These are phyloP conservation scores for Buphagus erythrorhynchus DNA, from an alignment of 2,797 vertebrate genomes.

Conservation along the genomic window DNA sequence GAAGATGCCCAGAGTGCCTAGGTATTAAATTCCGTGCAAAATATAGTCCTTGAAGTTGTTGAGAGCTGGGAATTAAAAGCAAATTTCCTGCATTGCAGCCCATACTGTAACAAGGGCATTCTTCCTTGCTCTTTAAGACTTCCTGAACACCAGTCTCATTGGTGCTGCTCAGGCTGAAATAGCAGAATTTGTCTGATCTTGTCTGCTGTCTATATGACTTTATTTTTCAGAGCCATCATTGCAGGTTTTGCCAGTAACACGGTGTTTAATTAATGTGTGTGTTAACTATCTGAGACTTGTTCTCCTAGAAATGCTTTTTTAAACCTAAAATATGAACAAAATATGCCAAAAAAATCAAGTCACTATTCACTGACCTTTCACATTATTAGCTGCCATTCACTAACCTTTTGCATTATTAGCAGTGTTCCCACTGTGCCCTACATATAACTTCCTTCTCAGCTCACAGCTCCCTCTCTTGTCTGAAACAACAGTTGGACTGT, in stretches of 20 bases:
- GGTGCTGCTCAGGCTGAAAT: background rate
- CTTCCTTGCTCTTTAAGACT: background rate
- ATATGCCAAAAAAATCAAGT: constrained; percentile 5
- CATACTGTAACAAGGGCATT: background rate
- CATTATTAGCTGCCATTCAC: constrained; percentile 42
- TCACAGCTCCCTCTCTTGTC: constrained; percentile 55
- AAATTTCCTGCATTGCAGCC: background rate
- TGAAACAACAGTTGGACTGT: constrained; percentile 55
- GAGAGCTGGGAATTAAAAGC: background rate
- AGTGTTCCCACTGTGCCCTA: constrained; percentile 51
- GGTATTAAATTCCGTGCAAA: background rate
- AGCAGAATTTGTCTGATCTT: background rate
- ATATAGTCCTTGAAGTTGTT: background rate
- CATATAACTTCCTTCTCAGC: constrained; percentile 28
- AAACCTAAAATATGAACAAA: constrained; percentile 23
- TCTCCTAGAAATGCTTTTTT: background rate
- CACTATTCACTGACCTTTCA: constrained; percentile 33
- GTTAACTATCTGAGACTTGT: background rate
- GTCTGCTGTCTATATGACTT: background rate
- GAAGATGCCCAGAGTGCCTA: background rate
- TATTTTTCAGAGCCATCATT: background rate
- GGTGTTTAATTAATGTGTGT: background rate
- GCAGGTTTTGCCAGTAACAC: background rate
- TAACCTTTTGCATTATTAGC: constrained; percentile 60
- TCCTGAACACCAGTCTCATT: background rate